Evolutionary conservation across 2,113 vertebrate species (phyloP), one percentile per base, ranked within the genome.

Genomic region (Urocynchramus pylzowi): DNA sequence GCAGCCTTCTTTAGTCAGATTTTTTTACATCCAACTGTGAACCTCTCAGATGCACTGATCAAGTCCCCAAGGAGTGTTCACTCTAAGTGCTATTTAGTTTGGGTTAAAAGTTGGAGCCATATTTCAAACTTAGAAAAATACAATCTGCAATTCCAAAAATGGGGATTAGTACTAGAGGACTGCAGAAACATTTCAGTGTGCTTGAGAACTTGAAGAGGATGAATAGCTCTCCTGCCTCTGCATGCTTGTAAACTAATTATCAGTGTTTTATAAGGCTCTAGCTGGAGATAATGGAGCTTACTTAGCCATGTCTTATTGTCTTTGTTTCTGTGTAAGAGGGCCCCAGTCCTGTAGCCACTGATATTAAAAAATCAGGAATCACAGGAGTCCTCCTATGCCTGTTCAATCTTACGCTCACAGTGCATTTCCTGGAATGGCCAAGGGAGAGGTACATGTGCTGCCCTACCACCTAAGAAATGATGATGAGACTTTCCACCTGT

Each of bases 341-440:
- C 54, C 45, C 22, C 61, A 54, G 49, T 87, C 85, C 67, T 64
- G 42, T 56, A 89, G 75, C 49, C 70, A 77, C 54, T 63, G 70
- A 39, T 87, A 96, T 67, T 94, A 95, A 95, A 97, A 85, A 93
- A 73, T 89, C 65, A 96, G 39, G 56, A 94, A 79, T 79, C 2
- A 1, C 37, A 88, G 70, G 61, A 91, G 30, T 45, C 37, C 11
- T 89, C 18, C 69, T 91, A 70, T 30, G 12, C 44, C 39, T 41
- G 11, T 76, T 91, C 5, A 3, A 33, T 45, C n/a, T 71, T 54
- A 44, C 0, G 0, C 24, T 93, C 1, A 7, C n/a, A 45, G n/a
- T 61, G 18, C 39, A 65, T 68, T 53, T 74, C 39, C 47, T 44
- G 44, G 33, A 47, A 47, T 10, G 52, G 50, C 49, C 84, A 16